phyloP scores from a whole-genome alignment of 2,113 vertebrate species.

The Agapornis roseicollis region DNA sequence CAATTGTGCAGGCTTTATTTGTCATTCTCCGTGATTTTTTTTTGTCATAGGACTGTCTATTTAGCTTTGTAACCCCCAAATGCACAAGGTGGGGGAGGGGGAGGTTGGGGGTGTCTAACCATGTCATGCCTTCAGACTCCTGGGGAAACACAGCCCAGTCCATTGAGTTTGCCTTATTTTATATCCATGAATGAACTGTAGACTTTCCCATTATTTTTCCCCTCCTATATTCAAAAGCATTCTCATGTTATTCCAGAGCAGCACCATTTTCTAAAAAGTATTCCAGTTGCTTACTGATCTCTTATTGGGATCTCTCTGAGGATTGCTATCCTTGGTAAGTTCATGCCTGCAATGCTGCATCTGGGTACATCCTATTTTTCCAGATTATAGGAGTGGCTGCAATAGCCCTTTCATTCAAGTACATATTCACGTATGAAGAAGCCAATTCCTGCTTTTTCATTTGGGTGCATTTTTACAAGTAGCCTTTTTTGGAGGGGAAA shows the following conservation, averaged over 20 bases:
- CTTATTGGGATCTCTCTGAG: neutral
- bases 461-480: neutral
- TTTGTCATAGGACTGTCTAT: neutral
- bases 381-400: neutral
- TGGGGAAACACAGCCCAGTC: neutral
- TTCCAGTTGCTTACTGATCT: neutral
- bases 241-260: neutral
- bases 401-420: neutral
- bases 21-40: neutral
- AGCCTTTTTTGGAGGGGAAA: neutral
- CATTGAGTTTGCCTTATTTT: neutral
- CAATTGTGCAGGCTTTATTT: neutral
- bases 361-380: neutral
- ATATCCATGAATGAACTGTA: neutral
- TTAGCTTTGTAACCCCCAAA: neutral
- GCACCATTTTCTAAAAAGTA: neutral
- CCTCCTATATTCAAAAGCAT: neutral
- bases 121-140: neutral
- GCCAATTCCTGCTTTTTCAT: neutral
- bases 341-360: neutral
- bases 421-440: neutral
- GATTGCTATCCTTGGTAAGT: neutral
- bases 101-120: neutral
- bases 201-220: neutral
- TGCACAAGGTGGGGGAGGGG: neutral